Conservation (phyloP, 2,797 vertebrate species). For the Philypnodon macrostomus region DNA sequence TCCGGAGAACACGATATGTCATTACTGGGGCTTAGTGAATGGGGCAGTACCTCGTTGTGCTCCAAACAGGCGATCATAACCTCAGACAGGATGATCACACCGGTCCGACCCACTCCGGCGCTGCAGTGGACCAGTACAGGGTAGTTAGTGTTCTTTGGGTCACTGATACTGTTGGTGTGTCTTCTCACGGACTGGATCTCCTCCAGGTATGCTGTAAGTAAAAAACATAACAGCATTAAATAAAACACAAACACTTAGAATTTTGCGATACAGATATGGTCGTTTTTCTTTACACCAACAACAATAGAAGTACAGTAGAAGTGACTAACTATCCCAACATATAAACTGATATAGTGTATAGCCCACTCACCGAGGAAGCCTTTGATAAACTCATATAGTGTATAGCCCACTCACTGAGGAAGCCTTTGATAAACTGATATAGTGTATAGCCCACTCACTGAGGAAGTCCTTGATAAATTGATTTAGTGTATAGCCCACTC, state of each 20-base stretch:
- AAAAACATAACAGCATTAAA: neutral
- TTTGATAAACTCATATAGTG: no score
- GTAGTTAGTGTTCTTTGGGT: conserved; percentile 82
- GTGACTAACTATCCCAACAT: no score
- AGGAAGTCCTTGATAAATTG: conserved; percentile 96
- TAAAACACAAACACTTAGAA: no score
- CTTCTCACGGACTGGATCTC: conserved; percentile 97
- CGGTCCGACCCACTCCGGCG: conserved; percentile 91
- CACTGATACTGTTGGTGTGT: conserved; percentile 91
- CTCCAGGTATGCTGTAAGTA: conserved; percentile 87
- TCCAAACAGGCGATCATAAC: conserved; percentile 97
- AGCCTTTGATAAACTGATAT: no score
- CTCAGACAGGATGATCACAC: conserved; percentile 93
- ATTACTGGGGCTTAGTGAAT: no score
- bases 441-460: conserved; percentile 44
- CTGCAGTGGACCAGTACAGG: conserved; percentile 95
- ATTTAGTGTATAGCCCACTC: conserved; percentile 44
- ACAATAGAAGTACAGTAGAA: no score
- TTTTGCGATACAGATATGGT: no score
- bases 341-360: no score
- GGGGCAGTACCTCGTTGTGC: conserved; percentile 88
- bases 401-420: no score
- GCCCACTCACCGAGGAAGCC: no score
- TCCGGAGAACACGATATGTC: no score
- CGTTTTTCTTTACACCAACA: no score